Evolutionary conservation across 2,888 invertebrate genomes (phyloP), one percentile per base, ranked within the genome.

Genomic region (Frankliniella fusca): DNA sequence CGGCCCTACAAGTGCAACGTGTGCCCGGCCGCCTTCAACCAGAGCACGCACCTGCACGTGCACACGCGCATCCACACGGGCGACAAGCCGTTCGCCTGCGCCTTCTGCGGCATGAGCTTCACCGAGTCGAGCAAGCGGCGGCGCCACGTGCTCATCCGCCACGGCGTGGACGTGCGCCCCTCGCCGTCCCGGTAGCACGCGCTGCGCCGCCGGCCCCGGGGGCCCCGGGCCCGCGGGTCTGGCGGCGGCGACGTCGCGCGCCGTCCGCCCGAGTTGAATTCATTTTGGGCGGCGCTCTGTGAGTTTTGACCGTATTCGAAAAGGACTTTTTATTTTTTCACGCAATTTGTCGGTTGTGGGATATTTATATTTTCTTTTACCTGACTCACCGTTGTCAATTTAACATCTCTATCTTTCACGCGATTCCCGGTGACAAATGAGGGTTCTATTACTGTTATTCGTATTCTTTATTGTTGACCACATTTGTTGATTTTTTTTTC

Each of bases 81-180:
- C 8, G 70, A 70, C 70, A 70, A 70, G 70, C 70, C 70, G 23
- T 70, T 70, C 70, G 70, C 23, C 23, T 70, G 70, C 11, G 70
- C 70, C 70, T 70, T 70, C 70, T 70, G 70, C 23, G 70, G 70
- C 70, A 70, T 70, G 70, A 70, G 23, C 2, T 70, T 70, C 70
- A 23, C 70, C 70, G 70, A 70, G 70, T 70, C 70, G 23, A 70
- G 70, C 70, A 70, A 70, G 70, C 70, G 70, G n/a, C 70, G 70
- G n/a, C 70, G 70, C 70, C 70, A 70, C 70, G 70, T 70, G n/a
- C 70, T 70, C 70, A 70, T 70, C 70, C 70, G 70, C n/a, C 70
- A 70, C 70, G 70, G 70, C 70, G 70, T 70, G 70, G 70, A 70
- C 70, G 70, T 70, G 70, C 70, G 70, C 1, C 70, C n/a, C n/a